phyloP scores from a whole-genome alignment of 2,888 invertebrate genomes.

The Torymus auratus region DNA sequence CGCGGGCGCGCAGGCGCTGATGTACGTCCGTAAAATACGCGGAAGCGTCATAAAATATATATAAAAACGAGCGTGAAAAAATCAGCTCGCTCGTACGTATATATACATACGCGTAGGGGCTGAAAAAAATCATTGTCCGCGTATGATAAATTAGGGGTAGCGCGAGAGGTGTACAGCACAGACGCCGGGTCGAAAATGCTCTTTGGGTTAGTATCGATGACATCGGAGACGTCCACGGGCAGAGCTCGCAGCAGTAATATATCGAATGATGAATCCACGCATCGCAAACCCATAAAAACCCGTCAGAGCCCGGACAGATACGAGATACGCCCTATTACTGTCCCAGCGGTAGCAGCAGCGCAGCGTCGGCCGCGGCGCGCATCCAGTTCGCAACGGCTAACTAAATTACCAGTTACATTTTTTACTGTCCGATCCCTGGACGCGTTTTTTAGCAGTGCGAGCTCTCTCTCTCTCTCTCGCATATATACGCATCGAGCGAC shows the following conservation, averaged over 20 bases:
- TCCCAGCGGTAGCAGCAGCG: conserved; percentile 68
- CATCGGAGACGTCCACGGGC: conserved; percentile 64
- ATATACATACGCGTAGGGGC: background rate
- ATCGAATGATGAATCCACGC: conserved; percentile 75
- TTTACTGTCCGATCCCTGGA: conserved; percentile 74
- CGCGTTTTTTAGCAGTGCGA: conserved; percentile 65
- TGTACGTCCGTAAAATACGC: background rate
- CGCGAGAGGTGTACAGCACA: background rate
- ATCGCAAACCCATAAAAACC: conserved; percentile 76
- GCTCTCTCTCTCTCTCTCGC: conserved; percentile 9
- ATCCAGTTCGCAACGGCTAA: conserved; percentile 71
- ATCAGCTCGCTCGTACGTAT: background rate
- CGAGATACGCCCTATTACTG: conserved; percentile 76
- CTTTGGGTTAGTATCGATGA: conserved; percentile 70
- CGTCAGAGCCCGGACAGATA: conserved; percentile 74
- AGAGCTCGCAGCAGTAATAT: conserved; percentile 67
- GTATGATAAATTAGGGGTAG: conserved; percentile 47
- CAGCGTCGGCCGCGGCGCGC: conserved; percentile 53
- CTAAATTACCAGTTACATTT: conserved; percentile 76
- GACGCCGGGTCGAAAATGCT: conserved; percentile 54
- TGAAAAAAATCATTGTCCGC: conserved; percentile 28
- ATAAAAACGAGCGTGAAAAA: background rate
- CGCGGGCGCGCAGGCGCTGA: background rate
- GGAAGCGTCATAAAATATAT: background rate
- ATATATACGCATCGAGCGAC: conserved; percentile 68